Conservation (phyloP, 2,797 vertebrate species). For the Rhinogobio ventralis region DNA sequence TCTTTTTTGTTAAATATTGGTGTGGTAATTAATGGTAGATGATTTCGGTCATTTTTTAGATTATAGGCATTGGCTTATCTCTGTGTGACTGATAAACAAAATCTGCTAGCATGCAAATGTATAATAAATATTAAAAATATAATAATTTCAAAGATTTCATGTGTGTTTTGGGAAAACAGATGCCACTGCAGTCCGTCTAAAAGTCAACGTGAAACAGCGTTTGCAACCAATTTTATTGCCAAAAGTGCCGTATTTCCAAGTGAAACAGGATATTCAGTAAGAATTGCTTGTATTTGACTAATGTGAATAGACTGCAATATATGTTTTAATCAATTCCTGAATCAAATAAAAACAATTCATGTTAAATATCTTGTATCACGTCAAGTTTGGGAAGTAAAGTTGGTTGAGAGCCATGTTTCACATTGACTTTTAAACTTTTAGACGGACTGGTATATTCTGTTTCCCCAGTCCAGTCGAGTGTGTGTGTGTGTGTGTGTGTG, state of each 20-base stretch:
- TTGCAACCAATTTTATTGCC: too few relatives aligned
- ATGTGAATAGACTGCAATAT: not conserved
- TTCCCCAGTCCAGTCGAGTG: not conserved
- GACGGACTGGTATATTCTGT: not conserved
- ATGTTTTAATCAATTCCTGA: not conserved
- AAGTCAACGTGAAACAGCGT: too few relatives aligned
- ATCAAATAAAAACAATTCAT: not conserved
- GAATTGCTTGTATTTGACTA: too few relatives aligned
- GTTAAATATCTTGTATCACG: too few relatives aligned
- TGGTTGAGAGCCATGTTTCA: not conserved
- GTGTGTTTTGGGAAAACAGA: too few relatives aligned
- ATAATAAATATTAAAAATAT: not conserved
- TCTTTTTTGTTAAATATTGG: not conserved
- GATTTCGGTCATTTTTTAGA: not conserved
- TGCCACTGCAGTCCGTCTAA: too few relatives aligned
- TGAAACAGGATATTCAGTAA: too few relatives aligned
- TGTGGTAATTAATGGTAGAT: not conserved
- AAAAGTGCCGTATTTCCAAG: too few relatives aligned
- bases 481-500: slow-evolving; percentile 35
- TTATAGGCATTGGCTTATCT: too few relatives aligned
- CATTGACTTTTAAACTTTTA: not conserved
- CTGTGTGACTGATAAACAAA: not conserved
- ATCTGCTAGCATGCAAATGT: not conserved
- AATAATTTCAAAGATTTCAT: too few relatives aligned
- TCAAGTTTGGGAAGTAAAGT: not conserved